phyloP scores from a whole-genome alignment of 2,113 vertebrate species.

The Corydoras sp. region DNA sequence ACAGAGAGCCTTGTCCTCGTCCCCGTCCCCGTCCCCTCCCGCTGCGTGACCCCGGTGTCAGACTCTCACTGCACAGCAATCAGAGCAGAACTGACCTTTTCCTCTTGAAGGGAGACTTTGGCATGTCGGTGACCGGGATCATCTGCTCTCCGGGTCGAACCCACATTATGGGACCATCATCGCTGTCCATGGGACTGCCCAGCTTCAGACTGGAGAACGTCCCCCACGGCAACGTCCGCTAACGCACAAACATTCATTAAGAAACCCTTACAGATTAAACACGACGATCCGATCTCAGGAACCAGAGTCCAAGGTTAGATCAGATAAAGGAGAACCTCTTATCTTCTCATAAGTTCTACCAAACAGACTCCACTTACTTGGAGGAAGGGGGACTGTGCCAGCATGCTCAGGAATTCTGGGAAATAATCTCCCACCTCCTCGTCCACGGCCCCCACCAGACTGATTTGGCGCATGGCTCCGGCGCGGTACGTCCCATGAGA shows the following conservation, averaged over 20 bases:
- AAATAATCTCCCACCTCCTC: constrained; percentile 97
- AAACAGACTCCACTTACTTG: constrained; percentile 74
- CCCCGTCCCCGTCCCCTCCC: no score
- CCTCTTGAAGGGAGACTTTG: constrained; percentile 98
- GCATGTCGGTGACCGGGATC: constrained; percentile 97
- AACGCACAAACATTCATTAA: constrained; percentile 5
- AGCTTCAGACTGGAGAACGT: constrained; percentile 85
- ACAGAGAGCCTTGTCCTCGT: no score
- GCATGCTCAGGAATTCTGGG: constrained; percentile 91
- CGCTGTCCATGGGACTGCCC: constrained; percentile 86
- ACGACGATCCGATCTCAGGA: no score
- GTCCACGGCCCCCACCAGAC: constrained; percentile 95
- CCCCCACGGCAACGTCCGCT: constrained; percentile 95
- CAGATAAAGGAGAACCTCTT: no score
- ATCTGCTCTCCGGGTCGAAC: constrained; percentile 97
- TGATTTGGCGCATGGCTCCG: constrained; percentile 96
- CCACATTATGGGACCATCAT: constrained; percentile 98
- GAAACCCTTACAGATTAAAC: not conserved
- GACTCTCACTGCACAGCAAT: no score
- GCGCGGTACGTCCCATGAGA: constrained; percentile 95
- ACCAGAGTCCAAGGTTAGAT: no score
- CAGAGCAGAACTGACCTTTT: constrained; percentile 72
- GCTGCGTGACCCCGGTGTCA: no score
- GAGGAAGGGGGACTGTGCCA: constrained; percentile 93
- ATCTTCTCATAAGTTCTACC: not conserved